A percentile compares a stretch with the other conserved stretches of the same genome.
These are phyloP conservation scores for Tribolium castaneum DNA, from an alignment of 1,140 invertebrate genomes.

Conservation along the genomic window DNA sequence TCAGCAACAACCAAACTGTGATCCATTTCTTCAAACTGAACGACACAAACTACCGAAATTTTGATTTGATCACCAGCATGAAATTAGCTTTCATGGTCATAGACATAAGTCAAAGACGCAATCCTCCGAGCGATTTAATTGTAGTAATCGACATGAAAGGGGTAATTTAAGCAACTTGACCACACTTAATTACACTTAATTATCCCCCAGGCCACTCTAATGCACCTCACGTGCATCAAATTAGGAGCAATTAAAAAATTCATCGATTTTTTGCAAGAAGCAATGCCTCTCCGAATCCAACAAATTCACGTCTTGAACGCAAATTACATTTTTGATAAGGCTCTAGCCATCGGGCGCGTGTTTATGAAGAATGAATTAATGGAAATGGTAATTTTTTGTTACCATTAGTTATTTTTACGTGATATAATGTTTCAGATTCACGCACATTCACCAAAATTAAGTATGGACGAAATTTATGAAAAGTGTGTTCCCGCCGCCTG, in stretches of 20 bases:
- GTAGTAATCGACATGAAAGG: constrained; percentile 75
- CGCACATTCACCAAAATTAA: constrained; percentile 61
- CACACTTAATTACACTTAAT: background rate
- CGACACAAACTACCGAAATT: constrained; percentile 69
- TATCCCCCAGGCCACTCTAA: constrained; percentile 60
- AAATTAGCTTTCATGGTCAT: constrained; percentile 74
- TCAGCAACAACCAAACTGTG: constrained; percentile 68
- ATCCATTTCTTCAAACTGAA: constrained; percentile 72
- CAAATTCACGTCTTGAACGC: constrained; percentile 74
- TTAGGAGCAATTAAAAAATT: constrained; percentile 63
- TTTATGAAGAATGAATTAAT: constrained; percentile 75
- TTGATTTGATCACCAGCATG: constrained; percentile 69
- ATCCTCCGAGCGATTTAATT: constrained; percentile 65
- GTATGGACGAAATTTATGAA: constrained; percentile 63
- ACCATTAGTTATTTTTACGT: background rate
- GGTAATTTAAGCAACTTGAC: constrained; percentile 48
- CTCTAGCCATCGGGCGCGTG: constrained; percentile 71
- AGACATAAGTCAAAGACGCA: constrained; percentile 62
- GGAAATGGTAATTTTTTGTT: constrained; percentile 66
- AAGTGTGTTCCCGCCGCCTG: constrained; percentile 63
- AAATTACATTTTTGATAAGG: constrained; percentile 72
- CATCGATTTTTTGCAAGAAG: constrained; percentile 68
- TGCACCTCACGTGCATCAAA: constrained; percentile 70
- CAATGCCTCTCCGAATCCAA: constrained; percentile 72
- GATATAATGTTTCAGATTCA: constrained; percentile 61